phyloP scores from a whole-genome alignment of 1,140 invertebrate species.

The Zeugodacus cucurbitae region DNA sequence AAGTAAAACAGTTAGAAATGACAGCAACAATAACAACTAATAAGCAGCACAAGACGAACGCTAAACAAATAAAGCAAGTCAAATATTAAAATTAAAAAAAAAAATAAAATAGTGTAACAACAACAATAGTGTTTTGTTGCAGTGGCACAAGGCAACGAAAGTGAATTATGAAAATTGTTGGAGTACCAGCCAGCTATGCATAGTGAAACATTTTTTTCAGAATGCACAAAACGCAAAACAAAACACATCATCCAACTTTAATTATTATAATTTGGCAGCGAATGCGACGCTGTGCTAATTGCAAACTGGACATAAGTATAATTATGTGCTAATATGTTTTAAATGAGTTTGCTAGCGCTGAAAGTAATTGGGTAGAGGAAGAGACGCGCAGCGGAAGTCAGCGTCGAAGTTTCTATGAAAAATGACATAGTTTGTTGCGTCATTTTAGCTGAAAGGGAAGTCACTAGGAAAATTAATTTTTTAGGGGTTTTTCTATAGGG shows the following conservation, averaged over 20 bases:
- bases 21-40: background rate
- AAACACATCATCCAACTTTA: background rate
- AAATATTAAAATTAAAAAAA: background rate
- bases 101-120: background rate
- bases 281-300: slow-evolving; percentile 10
- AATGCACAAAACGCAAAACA: background rate
- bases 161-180: background rate
- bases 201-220: background rate
- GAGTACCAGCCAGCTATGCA: background rate
- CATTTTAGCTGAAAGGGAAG: background rate
- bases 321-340: slow-evolving; percentile 37
- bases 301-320: slow-evolving; percentile 14
- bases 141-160: too few relatives aligned
- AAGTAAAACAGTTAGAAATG: background rate
- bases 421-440: slow-evolving; percentile 7
- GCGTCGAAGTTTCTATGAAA: background rate
- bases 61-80: background rate
- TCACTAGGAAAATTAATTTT: background rate
- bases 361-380: background rate
- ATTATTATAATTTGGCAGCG: slow-evolving; percentile 23
- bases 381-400: background rate
- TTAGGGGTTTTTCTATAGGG: background rate
- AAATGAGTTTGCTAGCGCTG: background rate
- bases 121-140: background rate
- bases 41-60: background rate